Evolutionary conservation across 2,113 vertebrate genomes (phyloP), one percentile per base, ranked within the genome.

Genomic region (Mustela lutreola): DNA sequence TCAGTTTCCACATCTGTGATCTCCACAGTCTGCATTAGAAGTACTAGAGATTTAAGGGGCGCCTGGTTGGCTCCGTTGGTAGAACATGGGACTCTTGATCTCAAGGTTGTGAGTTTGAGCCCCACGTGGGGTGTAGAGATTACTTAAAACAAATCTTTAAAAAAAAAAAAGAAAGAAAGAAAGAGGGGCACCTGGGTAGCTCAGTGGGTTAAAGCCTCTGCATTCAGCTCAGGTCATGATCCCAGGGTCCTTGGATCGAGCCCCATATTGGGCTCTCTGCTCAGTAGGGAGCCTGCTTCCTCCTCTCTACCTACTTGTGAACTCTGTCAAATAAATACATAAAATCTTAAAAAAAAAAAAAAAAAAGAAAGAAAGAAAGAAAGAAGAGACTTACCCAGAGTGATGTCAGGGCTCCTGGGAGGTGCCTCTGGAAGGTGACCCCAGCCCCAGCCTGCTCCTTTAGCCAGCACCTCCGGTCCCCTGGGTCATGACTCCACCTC

Each of bases 301-400:
- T 48, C 45, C 45, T 48, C 45, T 48, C 45, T 48, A 48, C 45
- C 45, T 48, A 48, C 45, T 48, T 48, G 45, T 48, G 45, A 48
- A 48, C 45, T 48, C 45, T 48, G 45, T 48, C 10, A 48, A 11
- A 48, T 11, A 48, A 48, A 48, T 48, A 11, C 2, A 11, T 48
- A 48, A 60, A 60, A 60, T 60, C 56, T 58, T 60, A 4, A 75
- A 75, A 45, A 75, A 75, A 42, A 42, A 22, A 42, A 26, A 14
- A 14, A 24, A n/a, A n/a, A 50, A 50, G 45, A 45, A 48, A 24
- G 39, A 39, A 26, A 0, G 14, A 21, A 22, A 2, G 22, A 60
- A 60, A 62, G 60, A 62, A 24, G 73, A 76, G 58, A 63, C 80
- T 90, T 91, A 95, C 98, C 83, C 79, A 14, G 36, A 63, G 3